These are phyloP conservation scores for Metopia argyrocephala DNA, from an alignment of 2,888 invertebrate genomes.

Conservation along the genomic window DNA sequence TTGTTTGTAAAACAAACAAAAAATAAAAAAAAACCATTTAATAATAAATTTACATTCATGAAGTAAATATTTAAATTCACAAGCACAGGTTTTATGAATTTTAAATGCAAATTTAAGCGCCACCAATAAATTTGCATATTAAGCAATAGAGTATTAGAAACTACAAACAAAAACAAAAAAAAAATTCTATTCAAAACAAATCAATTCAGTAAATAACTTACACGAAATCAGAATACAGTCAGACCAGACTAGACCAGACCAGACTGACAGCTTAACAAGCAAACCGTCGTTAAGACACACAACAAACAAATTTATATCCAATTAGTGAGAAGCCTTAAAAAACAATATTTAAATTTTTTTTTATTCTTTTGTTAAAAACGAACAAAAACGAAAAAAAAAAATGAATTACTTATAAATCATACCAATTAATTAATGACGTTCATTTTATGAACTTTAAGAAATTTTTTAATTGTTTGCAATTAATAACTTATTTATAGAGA, in stretches of 20 bases:
- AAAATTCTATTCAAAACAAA: conserved; percentile 11
- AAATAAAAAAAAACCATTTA: no score
- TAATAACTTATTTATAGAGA: conserved; percentile 42
- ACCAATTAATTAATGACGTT: conserved; percentile 56
- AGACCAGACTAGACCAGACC: no score
- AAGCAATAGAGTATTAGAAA: conserved; percentile 16
- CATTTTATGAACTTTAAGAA: conserved; percentile 54
- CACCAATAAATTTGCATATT: conserved; percentile 43
- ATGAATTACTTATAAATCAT: conserved; percentile 31
- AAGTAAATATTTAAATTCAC: neutral
- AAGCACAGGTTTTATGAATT: conserved; percentile 26
- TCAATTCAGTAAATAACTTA: conserved; percentile 39
- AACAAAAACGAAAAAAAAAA: neutral
- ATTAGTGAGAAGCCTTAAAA: neutral
- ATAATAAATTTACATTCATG: conserved; percentile 14
- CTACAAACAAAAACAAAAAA: conserved; percentile 3
- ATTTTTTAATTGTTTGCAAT: conserved; percentile 58
- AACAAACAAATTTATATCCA: neutral
- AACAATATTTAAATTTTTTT: neutral
- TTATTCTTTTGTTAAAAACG: neutral
- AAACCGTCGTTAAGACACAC: neutral
- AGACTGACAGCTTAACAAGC: neutral
- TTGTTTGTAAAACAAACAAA: no score
- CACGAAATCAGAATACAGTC: neutral
- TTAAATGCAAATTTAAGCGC: conserved; percentile 49